phyloP scores from a whole-genome alignment of 2,113 vertebrate species.

The Tautogolabrus adspersus region DNA sequence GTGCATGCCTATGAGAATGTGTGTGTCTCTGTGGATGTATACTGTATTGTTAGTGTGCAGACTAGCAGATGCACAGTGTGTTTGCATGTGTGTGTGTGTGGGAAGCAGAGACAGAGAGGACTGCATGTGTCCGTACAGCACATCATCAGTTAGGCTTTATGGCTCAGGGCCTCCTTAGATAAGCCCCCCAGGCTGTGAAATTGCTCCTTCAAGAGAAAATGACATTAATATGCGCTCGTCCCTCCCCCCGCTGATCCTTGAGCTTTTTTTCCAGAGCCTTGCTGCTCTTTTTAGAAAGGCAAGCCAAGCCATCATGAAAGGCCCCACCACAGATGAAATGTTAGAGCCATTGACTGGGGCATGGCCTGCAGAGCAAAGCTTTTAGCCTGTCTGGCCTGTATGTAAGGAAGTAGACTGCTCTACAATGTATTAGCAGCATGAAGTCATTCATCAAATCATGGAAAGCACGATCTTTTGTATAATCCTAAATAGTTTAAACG shows the following conservation, averaged over 20 bases:
- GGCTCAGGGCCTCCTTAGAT: conserved; percentile 77
- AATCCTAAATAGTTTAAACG: conserved; percentile 55
- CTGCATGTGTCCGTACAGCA: conserved; percentile 52
- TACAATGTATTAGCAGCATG: conserved; percentile 68
- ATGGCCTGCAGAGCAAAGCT: conserved; percentile 74
- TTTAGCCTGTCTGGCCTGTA: conserved; percentile 73
- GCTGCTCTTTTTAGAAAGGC: conserved; percentile 74
- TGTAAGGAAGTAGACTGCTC: conserved; percentile 50
- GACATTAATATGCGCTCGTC: conserved; percentile 78
- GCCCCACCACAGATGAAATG: conserved; percentile 65
- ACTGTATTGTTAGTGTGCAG: conserved; percentile 22
- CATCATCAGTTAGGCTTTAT: conserved; percentile 76
- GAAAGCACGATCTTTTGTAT: conserved; percentile 62
- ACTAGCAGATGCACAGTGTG: neutral
- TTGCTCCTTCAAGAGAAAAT: conserved; percentile 81
- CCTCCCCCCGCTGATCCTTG: conserved; percentile 73
- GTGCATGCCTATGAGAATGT: conserved; percentile 42
- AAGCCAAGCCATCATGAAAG: conserved; percentile 72
- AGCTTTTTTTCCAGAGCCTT: conserved; percentile 60
- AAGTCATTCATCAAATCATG: conserved; percentile 66
- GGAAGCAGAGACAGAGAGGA: conserved; percentile 37
- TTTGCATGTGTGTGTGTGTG: neutral
- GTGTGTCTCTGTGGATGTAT: conserved; percentile 28
- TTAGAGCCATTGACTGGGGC: conserved; percentile 68
- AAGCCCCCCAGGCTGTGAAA: conserved; percentile 80